phyloP scores from a whole-genome alignment of 2,888 invertebrate genomes.

The Drosophila pegasa region DNA sequence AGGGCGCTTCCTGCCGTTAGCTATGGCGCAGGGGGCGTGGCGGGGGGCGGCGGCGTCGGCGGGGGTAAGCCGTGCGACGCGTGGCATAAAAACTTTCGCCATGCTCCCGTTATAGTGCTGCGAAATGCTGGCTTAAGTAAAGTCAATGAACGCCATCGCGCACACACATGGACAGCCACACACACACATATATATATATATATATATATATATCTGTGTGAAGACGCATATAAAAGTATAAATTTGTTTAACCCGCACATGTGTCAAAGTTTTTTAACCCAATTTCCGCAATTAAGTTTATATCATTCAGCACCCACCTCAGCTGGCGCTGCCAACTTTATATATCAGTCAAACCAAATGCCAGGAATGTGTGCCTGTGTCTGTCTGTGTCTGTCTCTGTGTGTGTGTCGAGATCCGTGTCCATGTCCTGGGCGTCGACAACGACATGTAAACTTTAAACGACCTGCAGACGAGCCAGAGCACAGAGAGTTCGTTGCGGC shows the following conservation, averaged over 20 bases:
- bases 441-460: constrained; percentile 57
- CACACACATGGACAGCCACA: constrained; percentile 31
- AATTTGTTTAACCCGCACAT: constrained; percentile 79
- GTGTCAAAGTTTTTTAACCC: constrained; percentile 79
- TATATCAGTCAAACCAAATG: constrained; percentile 46
- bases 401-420: constrained; percentile 30
- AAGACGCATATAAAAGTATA: constrained; percentile 37
- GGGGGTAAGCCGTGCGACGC: constrained; percentile 30
- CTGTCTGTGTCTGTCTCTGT: neutral
- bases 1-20: constrained; percentile 45
- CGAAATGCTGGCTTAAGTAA: constrained; percentile 63
- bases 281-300: constrained; percentile 82
- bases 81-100: constrained; percentile 71
- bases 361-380: neutral
- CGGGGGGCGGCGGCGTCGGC: neutral
- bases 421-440: constrained; percentile 49
- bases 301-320: constrained; percentile 71
- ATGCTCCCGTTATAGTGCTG: constrained; percentile 53
- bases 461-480: constrained; percentile 38
- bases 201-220: constrained; percentile 1
- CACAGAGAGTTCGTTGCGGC: constrained; percentile 30
- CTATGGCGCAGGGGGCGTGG: constrained; percentile 1
- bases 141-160: constrained; percentile 70
- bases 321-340: constrained; percentile 46
- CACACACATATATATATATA: neutral